Percentiles rank a stretch among this genome's conserved stretches.
Conservation (phyloP, 2,888 invertebrate genomes). For the Agonopterix subpropinquella region DNA sequence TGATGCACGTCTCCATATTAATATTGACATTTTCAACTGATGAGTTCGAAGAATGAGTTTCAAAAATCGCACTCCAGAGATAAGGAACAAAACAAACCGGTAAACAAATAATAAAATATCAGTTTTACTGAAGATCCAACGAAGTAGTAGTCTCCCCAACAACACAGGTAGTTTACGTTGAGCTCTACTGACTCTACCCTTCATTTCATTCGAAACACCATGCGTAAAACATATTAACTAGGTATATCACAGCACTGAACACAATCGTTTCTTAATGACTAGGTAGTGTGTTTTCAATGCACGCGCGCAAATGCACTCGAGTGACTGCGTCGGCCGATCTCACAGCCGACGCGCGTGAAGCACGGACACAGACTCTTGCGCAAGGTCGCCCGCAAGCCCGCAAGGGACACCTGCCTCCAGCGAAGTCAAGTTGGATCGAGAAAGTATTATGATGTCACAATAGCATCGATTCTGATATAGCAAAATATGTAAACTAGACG, state of each 20-base stretch:
- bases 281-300: constrained; percentile 15
- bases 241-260: constrained; percentile 15
- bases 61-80: too few species aligned
- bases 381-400: constrained; percentile 32
- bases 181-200: constrained; percentile 38
- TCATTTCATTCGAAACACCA: constrained; percentile 48
- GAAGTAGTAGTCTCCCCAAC: constrained; percentile 73
- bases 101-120: constrained; percentile 78
- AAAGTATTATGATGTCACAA: constrained; percentile 32
- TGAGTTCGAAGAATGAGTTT: too few species aligned
- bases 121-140: constrained; percentile 79
- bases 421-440: constrained; percentile 31
- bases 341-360: constrained; percentile 11
- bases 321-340: constrained; percentile 16
- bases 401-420: constrained; percentile 37
- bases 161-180: constrained; percentile 55
- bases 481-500: too few species aligned
- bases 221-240: background rate
- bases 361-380: constrained; percentile 30
- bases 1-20: too few species aligned
- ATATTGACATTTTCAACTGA: too few species aligned
- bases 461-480: background rate
- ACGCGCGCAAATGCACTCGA: constrained; percentile 27
- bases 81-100: constrained; percentile 66
- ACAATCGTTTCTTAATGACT: background rate